These are phyloP conservation scores for Eristalinus sepulchralis DNA, from an alignment of 2,888 invertebrate genomes.

Conservation along the genomic window DNA sequence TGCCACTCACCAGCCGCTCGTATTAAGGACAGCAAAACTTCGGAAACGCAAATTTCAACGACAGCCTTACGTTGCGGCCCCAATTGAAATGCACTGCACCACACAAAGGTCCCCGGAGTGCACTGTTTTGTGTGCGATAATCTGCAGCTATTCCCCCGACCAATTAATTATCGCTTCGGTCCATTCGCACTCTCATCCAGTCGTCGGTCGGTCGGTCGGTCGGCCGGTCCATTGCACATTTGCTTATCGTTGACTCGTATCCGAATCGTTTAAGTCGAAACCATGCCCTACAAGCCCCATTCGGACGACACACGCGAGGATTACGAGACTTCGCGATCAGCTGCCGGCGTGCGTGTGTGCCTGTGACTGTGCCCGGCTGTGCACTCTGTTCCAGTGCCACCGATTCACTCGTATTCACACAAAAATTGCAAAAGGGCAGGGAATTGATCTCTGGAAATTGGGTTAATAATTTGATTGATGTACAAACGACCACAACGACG, in stretches of 20 bases:
- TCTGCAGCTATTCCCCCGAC: neutral
- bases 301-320: constrained; percentile 40
- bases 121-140: neutral
- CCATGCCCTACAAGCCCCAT: constrained; percentile 66
- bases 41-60: neutral
- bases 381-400: constrained; percentile 60
- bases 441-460: constrained; percentile 70
- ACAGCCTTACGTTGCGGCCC: neutral
- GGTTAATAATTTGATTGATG: constrained; percentile 72
- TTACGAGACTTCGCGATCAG: constrained; percentile 52
- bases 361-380: neutral
- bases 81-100: constrained; percentile 3
- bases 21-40: neutral
- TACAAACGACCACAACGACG: constrained; percentile 34
- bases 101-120: neutral
- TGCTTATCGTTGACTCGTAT: constrained; percentile 32
- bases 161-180: neutral
- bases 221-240: constrained; percentile 30
- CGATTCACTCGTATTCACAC: constrained; percentile 65
- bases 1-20: neutral
- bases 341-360: constrained; percentile 17
- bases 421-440: constrained; percentile 71
- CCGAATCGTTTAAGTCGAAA: constrained; percentile 32
- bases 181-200: neutral
- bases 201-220: neutral